These are phyloP conservation scores for Lottia scabra DNA, from an alignment of 2,888 invertebrate genomes.

Conservation along the genomic window DNA sequence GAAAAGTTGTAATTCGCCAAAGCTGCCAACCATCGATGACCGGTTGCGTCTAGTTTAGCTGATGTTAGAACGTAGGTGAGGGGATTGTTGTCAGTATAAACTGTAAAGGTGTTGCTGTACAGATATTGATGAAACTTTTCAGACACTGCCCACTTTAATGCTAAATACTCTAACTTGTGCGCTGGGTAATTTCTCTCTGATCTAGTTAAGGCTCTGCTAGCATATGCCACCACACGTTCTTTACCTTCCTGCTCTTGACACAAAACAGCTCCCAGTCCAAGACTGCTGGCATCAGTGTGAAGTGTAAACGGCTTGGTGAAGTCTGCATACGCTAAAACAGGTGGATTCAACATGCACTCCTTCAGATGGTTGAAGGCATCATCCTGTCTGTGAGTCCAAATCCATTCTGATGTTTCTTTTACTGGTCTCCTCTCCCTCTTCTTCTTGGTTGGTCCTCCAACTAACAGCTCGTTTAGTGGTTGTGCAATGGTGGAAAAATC, in stretches of 20 bases:
- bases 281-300: constrained; percentile 20
- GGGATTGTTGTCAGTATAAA: not conserved
- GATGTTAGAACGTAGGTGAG: not conserved
- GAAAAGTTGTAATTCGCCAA: not conserved
- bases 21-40: too few species aligned
- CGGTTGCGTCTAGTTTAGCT: not conserved
- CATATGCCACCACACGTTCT: constrained; percentile 26
- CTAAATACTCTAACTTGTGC: too few species aligned
- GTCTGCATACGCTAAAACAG: constrained; percentile 23
- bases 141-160: too few species aligned
- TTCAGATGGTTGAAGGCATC: constrained; percentile 24
- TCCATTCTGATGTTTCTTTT: constrained; percentile 15
- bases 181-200: too few species aligned
- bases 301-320: constrained; percentile 17
- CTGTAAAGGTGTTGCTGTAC: too few species aligned
- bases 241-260: constrained; percentile 20
- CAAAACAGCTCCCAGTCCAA: constrained; percentile 23
- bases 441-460: not conserved
- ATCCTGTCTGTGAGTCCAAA: not conserved
- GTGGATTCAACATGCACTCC: constrained; percentile 14
- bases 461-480: constrained; percentile 8
- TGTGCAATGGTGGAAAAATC: constrained; percentile 17
- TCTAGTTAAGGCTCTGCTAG: constrained; percentile 3
- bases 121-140: too few species aligned
- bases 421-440: not conserved